Evolutionary conservation across 2,888 invertebrate genomes (phyloP), one percentile per base, ranked within the genome.

Genomic region (Rotaria sp.): DNA sequence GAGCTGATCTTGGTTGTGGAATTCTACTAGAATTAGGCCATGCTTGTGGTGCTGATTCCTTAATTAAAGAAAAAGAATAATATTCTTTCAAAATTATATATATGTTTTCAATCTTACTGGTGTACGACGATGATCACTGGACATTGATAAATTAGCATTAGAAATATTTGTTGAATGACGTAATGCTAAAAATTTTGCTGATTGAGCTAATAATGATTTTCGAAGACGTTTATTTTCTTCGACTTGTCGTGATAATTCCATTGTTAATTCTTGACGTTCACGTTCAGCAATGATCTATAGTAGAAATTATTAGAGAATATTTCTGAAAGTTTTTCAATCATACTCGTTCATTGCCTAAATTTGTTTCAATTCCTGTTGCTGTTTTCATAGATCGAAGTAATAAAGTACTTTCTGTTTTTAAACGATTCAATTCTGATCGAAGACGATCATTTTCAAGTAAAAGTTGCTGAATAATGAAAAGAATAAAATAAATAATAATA

Each of bases 171-270:
- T 18, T 3, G 80, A 24, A 15, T 80, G 80, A n/a, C 80, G 41
- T 80, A 80, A 80, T 80, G 45, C 11, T 15, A 80, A 21, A 26
- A 45, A n/a, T 80, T 80, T 80, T 13, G 24, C 80, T 26, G 80
- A 80, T n/a, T 80, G 80, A 18, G 80, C 41, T 80, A 80, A 45
- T 45, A 80, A 7, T 11, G 80, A 80, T 45, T 80, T 80, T 80
- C 80, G 41, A n/a, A 80, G 45, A 35, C 45, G 80, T 80, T 45
- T 41, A 45, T 80, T 80, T 80, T 80, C 80, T 45, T 80, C 80
- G 5, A 13, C 45, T 15, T 45, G 80, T 45, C 80, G 41, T n/a
- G 45, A 2, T 80, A 80, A 26, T 41, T 80, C 45, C n/a, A 45
- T n/a, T 15, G 45, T 15, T 45, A 80, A 41, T 45, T 45, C 45